phyloP scores from a whole-genome alignment of 2,888 invertebrate genomes.

The Dinocampus coccinellae region DNA sequence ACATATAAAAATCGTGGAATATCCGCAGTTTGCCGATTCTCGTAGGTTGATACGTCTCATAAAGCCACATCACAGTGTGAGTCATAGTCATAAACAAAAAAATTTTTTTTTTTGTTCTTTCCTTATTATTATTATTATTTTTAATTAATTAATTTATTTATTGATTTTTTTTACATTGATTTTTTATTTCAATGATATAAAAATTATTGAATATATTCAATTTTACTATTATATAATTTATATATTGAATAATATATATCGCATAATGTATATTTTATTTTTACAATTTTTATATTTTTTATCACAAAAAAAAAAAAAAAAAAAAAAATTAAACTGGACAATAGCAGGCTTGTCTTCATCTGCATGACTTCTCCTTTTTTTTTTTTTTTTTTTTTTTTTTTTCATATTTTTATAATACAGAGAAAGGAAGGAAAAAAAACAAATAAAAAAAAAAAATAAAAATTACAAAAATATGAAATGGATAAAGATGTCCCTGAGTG shows the following conservation, averaged over 20 bases:
- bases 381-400: no score
- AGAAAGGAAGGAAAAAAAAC: constrained; percentile 2
- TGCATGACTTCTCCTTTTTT: background rate
- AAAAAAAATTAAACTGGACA: background rate
- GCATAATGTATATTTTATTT: background rate
- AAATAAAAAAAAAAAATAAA: no score
- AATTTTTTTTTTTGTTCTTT: no score
- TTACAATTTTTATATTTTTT: background rate
- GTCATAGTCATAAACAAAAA: background rate
- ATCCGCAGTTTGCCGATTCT: constrained; percentile 1
- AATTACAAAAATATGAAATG: constrained; percentile 1
- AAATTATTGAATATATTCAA: background rate
- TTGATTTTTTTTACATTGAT: background rate
- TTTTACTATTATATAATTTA: background rate
- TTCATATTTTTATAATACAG: background rate
- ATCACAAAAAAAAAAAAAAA: no score
- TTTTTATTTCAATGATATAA: background rate
- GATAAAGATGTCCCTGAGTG: constrained; percentile 12
- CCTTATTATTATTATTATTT: no score
- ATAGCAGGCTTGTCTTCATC: background rate
- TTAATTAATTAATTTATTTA: no score
- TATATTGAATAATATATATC: background rate
- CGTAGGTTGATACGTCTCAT: background rate
- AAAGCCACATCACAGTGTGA: constrained; percentile 9
- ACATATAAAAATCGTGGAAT: background rate